Percentiles rank a stretch among this genome's conserved stretches.
Conservation (phyloP, 2,888 invertebrate species). For the Erebia aethiops region DNA sequence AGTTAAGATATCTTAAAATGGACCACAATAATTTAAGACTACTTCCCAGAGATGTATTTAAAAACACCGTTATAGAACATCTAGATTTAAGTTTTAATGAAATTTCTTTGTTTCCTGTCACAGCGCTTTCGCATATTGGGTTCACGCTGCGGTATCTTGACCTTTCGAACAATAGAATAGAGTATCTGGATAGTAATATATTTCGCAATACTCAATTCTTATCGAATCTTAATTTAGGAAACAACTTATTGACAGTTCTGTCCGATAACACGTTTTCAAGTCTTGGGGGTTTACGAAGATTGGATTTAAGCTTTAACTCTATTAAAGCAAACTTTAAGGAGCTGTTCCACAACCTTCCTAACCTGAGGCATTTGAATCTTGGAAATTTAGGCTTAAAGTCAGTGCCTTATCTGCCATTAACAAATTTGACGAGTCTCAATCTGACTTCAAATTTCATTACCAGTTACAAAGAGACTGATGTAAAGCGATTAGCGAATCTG, state of each 20-base stretch:
- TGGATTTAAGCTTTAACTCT: conserved; percentile 91
- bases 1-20: conserved; percentile 88
- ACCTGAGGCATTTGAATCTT: conserved; percentile 89
- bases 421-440: conserved; percentile 90
- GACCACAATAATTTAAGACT: conserved; percentile 88
- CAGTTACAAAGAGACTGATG: conserved; percentile 87
- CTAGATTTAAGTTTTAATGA: conserved; percentile 91
- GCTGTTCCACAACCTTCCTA: conserved; percentile 92
- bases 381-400: conserved; percentile 89
- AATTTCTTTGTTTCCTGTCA: conserved; percentile 90
- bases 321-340: conserved; percentile 94
- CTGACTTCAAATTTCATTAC: conserved; percentile 90
- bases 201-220: conserved; percentile 92
- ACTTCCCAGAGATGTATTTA: conserved; percentile 90
- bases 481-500: conserved; percentile 87
- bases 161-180: conserved; percentile 90
- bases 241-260: conserved; percentile 91
- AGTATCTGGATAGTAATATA: conserved; percentile 93
- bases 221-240: conserved; percentile 89
- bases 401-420: conserved; percentile 89
- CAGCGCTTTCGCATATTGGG: conserved; percentile 90
- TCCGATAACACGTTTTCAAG: conserved; percentile 95
- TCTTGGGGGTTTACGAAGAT: conserved; percentile 88
- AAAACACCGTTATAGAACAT: conserved; percentile 90
- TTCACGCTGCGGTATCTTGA: conserved; percentile 90